These are phyloP conservation scores for Hycleus cichorii DNA, from an alignment of 1,140 invertebrate genomes.

Conservation along the genomic window DNA sequence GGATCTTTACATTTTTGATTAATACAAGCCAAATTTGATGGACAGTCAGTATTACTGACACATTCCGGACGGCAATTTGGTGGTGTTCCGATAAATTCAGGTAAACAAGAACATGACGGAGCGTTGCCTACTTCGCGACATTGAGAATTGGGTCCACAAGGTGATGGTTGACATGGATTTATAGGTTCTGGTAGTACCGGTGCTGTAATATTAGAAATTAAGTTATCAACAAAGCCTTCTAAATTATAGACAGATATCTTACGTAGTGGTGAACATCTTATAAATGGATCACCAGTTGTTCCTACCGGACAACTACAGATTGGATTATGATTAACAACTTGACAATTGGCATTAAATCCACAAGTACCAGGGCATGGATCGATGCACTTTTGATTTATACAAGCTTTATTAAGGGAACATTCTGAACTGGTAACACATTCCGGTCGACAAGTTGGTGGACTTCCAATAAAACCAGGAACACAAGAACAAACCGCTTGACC, in stretches of 20 bases:
- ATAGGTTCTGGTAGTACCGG: conserved; percentile 5
- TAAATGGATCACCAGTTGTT: conserved; percentile 64
- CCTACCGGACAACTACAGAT: conserved; percentile 60
- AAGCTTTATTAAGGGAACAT: conserved; percentile 62
- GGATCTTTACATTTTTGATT: conserved; percentile 59
- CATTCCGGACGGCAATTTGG: conserved; percentile 70
- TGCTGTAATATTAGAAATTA: neutral
- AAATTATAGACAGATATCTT: conserved; percentile 28
- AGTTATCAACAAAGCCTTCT: neutral
- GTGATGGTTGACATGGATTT: conserved; percentile 66
- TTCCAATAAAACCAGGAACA: conserved; percentile 59
- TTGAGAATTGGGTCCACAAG: conserved; percentile 69
- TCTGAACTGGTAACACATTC: conserved; percentile 71
- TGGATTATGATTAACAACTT: conserved; percentile 62
- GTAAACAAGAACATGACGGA: conserved; percentile 60
- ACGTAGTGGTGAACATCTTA: conserved; percentile 48
- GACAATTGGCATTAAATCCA: conserved; percentile 60
- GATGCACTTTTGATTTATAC: conserved; percentile 61
- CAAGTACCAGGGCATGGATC: conserved; percentile 72
- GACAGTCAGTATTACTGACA: conserved; percentile 58
- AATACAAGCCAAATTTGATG: conserved; percentile 53
- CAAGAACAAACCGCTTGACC: conserved; percentile 67
- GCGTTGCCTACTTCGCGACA: conserved; percentile 56
- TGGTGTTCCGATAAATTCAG: conserved; percentile 65
- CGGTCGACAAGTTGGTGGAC: conserved; percentile 57